Evolutionary conservation across 2,888 invertebrate species (phyloP).

Genomic region (Lithophane semibrunnea): DNA sequence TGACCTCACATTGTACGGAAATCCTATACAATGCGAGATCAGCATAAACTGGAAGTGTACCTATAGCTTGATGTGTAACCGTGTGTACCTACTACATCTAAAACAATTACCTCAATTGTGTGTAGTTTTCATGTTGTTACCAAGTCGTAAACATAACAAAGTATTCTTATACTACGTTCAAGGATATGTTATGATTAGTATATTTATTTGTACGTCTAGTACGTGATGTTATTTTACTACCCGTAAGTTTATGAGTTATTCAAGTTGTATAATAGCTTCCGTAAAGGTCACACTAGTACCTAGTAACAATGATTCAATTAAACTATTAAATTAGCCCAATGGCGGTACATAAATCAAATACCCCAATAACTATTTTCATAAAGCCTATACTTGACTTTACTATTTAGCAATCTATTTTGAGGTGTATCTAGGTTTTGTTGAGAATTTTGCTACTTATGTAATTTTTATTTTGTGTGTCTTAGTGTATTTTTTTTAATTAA

Average conservation of each 20-base stretch:
- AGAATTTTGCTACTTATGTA: no score
- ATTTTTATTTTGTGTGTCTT: no score
- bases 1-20: no score
- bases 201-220: constrained; percentile 21
- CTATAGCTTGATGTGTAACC: no score
- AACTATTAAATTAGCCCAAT: background rate
- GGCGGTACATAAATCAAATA: background rate
- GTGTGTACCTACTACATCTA: background rate
- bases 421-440: background rate
- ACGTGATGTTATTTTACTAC: constrained; percentile 25
- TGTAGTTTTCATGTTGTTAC: constrained; percentile 1
- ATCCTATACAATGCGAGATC: no score
- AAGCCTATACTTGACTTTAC: background rate
- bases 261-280: constrained; percentile 28
- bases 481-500: no score
- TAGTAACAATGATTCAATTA: background rate
- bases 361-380: background rate
- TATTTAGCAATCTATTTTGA: background rate
- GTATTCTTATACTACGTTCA: constrained; percentile 22
- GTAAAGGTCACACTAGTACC: background rate
- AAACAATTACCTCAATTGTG: background rate
- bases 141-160: constrained; percentile 22
- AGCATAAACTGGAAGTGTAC: no score
- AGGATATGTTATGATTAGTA: constrained; percentile 15
- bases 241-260: background rate